Base-by-base conservation (phyloP, 2,113 vertebrate species). In the Grus americana region DNA sequence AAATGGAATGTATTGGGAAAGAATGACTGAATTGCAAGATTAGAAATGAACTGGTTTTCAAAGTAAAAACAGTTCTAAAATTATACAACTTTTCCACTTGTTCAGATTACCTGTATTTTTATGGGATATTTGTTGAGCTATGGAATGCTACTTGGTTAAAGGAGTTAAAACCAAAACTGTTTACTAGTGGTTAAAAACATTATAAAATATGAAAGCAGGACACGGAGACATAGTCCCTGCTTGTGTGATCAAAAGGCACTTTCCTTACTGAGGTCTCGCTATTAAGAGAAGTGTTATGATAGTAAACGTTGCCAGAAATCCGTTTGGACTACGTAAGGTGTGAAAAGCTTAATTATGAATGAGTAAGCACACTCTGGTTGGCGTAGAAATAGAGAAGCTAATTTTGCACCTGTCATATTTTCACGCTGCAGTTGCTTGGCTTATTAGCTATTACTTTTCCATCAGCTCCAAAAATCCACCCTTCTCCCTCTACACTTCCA, bases 261-360 rank as follows among this genome's bases (percentile, higher is more conserved):
- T 63, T 81, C 44, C 26, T 67, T 67, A 32, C 26, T 68, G 63
- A 72, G 52, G 29, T 78, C 21, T 74, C 36, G 50, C 44, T 94
- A 11, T 93, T 83, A 49, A 80, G 65, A 26, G 40, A 92, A 90
- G 16, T 61, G 42, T 88, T 95, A 34, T 12, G 19, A 68, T n/a
- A 89, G 52, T 57, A 36, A 84, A 62, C 1, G 3, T 83, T 74
- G 92, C 79, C 82, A 91, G 63, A 74, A 95, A 65, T 91, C 47
- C 2, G 7, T 74, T 93, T 84, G 2, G 27, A 72, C 63, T 82
- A 29, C 1, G 3, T 36, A 83, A 96, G 68, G 88, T 94, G 88
- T 84, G 86, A 94, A 94, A 96, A 93, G 49, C 59, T 88, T 92
- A 82, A 96, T 96, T 96, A 67, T 86, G 82, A 90, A 84, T 90